Conservation (phyloP, 1,140 invertebrate genomes). For the Streblospio benedicti region DNA sequence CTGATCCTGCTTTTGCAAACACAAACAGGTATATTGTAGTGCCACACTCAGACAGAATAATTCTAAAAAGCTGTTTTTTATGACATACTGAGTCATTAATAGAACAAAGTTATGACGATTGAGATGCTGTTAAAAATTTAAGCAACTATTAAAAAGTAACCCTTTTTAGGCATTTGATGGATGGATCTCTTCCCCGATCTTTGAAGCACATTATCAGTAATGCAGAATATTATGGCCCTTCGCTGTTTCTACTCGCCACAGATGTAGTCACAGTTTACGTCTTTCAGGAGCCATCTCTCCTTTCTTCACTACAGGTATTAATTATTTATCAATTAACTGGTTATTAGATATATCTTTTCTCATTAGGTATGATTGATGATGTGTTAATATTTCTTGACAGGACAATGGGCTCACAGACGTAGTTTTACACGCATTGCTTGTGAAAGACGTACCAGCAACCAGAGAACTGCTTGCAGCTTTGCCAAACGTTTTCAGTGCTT, state of each 20-base stretch:
- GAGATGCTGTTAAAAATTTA: too few species aligned
- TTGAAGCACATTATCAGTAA: slow-evolving; percentile 85
- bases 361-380: too few species aligned
- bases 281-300: slow-evolving; percentile 81
- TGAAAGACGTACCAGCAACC: slow-evolving; percentile 82
- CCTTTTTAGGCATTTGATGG: too few species aligned
- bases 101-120: too few species aligned
- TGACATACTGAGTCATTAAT: too few species aligned
- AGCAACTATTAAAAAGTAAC: too few species aligned
- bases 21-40: too few species aligned
- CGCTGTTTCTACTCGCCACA: slow-evolving; percentile 74
- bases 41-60: too few species aligned
- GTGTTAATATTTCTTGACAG: too few species aligned
- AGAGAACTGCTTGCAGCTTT: slow-evolving; percentile 79
- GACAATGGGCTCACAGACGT: slow-evolving; percentile 85
- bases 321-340: too few species aligned
- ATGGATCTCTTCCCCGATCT: slow-evolving; percentile 71
- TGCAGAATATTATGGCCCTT: slow-evolving; percentile 84
- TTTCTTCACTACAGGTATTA: slow-evolving; percentile 68
- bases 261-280: slow-evolving; percentile 87
- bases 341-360: too few species aligned
- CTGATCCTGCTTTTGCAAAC: slow-evolving; percentile 64
- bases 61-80: neutral
- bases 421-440: slow-evolving; percentile 72
- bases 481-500: slow-evolving; percentile 82